Conservation (phyloP, 1,140 invertebrate species). For the Polypedilum vanderplanki region DNA sequence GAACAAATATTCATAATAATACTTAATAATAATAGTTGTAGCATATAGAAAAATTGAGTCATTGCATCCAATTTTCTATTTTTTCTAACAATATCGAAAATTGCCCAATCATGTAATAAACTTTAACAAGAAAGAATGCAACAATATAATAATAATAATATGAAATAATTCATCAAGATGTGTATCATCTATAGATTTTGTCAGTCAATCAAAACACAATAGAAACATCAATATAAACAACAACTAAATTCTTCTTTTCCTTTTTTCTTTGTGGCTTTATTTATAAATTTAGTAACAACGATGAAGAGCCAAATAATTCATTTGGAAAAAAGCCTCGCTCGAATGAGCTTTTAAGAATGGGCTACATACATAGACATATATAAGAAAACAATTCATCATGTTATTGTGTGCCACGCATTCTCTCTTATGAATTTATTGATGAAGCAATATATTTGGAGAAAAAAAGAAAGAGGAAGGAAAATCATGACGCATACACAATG, state of each 20-base stretch:
- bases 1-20: too few relatives aligned
- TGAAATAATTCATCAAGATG: too few relatives aligned
- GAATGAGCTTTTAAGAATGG: conserved; percentile 12
- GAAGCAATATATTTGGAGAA: neutral
- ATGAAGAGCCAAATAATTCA: conserved; percentile 3
- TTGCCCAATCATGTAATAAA: too few relatives aligned
- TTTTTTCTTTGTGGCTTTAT: neutral
- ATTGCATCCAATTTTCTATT: too few relatives aligned
- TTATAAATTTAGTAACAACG: neutral
- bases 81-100: too few relatives aligned
- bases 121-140: too few relatives aligned
- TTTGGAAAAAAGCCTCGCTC: neutral
- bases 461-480: neutral
- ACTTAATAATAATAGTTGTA: too few relatives aligned
- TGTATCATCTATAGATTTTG: neutral
- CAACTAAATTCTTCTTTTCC: too few relatives aligned
- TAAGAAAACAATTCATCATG: neutral
- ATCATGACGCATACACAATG: conserved; percentile 17
- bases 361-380: neutral
- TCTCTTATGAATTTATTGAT: conserved; percentile 19
- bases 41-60: too few relatives aligned
- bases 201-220: conserved; percentile 25
- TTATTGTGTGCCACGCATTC: neutral
- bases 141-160: too few relatives aligned
- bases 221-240: conserved; percentile 22